A percentile compares a stretch with the other conserved stretches of the same genome.
Conservation (phyloP, 1,140 invertebrate genomes). For the Thrips palmi region DNA sequence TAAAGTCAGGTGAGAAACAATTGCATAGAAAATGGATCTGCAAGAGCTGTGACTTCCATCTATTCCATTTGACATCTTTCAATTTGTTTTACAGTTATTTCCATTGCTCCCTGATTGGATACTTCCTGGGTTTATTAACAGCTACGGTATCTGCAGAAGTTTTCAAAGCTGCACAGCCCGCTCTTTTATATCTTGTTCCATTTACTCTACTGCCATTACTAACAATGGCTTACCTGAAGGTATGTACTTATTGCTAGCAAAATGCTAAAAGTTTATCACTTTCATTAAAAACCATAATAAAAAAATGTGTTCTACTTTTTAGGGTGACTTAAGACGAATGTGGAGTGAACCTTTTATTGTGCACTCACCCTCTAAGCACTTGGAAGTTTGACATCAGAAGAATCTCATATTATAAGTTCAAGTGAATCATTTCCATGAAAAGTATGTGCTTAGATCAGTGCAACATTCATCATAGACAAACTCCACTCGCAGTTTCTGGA, state of each 20-base stretch:
- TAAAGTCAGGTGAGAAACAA: slow-evolving; percentile 36
- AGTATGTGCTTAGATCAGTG: too few species aligned
- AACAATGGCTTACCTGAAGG: slow-evolving; percentile 95
- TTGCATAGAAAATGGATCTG: slow-evolving; percentile 8
- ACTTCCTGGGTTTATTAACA: slow-evolving; percentile 89
- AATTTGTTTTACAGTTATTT: slow-evolving; percentile 45
- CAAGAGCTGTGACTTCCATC: background rate
- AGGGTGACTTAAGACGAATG: slow-evolving; percentile 92
- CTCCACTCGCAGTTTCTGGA: too few species aligned
- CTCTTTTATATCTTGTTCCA: slow-evolving; percentile 88
- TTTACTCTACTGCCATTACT: slow-evolving; percentile 89
- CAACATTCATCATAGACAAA: too few species aligned
- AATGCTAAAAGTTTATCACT: background rate
- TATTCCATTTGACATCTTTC: background rate
- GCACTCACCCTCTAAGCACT: slow-evolving; percentile 51
- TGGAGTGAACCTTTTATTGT: slow-evolving; percentile 93
- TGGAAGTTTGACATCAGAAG: slow-evolving; percentile 59
- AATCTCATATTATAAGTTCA: too few species aligned
- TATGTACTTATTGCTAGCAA: slow-evolving; percentile 9
- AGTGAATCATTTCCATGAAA: too few species aligned
- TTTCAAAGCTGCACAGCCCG: slow-evolving; percentile 94
- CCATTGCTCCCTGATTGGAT: slow-evolving; percentile 94
- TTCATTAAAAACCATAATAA: too few species aligned
- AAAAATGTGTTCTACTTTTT: slow-evolving; percentile 22
- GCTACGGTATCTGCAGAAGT: slow-evolving; percentile 93